Conservation (phyloP, 2,113 vertebrate genomes). For the Brachypodius melanocephalos region DNA sequence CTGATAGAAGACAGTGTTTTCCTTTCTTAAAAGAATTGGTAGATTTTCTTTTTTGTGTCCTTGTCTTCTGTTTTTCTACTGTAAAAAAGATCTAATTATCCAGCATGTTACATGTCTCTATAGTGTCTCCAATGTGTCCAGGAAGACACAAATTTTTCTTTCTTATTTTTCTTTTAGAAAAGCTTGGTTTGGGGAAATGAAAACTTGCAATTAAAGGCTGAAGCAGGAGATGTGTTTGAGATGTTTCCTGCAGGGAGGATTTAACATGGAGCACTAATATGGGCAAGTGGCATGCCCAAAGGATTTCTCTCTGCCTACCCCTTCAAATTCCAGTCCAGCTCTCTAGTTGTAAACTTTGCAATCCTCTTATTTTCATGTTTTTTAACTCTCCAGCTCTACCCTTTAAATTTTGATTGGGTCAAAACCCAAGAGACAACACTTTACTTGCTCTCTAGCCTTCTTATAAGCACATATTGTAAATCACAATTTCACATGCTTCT, state of each 20-base stretch:
- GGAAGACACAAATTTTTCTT: background rate
- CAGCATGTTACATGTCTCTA: background rate
- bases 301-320: background rate
- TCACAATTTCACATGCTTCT: background rate
- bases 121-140: background rate
- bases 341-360: background rate
- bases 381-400: background rate
- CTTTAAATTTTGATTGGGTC: background rate
- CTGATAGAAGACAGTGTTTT: background rate
- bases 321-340: background rate
- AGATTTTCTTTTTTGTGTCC: background rate
- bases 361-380: background rate
- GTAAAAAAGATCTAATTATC: background rate
- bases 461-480: background rate
- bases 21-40: background rate
- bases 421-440: background rate
- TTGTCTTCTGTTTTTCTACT: background rate
- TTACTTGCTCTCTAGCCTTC: background rate
- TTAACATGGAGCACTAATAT: background rate
- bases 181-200: background rate
- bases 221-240: background rate
- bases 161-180: background rate
- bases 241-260: background rate
- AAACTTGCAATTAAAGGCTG: background rate
- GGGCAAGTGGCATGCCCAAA: background rate